Percentiles rank a stretch among this genome's conserved stretches.
These are phyloP conservation scores for Gryllus longicercus DNA, from an alignment of 2,888 invertebrate species.

Conservation along the genomic window DNA sequence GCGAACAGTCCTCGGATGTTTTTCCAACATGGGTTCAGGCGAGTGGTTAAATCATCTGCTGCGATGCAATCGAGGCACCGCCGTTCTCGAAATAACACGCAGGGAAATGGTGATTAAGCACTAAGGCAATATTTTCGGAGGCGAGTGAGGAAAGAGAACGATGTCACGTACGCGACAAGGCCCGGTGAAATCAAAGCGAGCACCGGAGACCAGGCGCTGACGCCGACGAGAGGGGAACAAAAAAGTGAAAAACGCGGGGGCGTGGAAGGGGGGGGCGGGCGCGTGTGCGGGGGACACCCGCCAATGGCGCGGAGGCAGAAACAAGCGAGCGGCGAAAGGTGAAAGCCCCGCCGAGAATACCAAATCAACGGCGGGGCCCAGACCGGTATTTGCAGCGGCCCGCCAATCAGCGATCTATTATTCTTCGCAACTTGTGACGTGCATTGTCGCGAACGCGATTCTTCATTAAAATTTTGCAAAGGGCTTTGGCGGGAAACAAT, in stretches of 20 bases:
- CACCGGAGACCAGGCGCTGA: background rate
- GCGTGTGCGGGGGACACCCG: background rate
- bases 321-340: background rate
- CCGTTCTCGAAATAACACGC: background rate
- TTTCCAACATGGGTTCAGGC: too few relatives aligned
- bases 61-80: background rate
- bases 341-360: constrained; percentile 2
- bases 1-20: too few relatives aligned
- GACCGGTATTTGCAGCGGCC: background rate
- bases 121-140: constrained; percentile 5
- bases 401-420: constrained; percentile 17
- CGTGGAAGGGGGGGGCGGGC: background rate
- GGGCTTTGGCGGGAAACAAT: constrained; percentile 17
- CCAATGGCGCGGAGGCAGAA: background rate
- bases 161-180: too few relatives aligned
- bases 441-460: constrained; percentile 17
- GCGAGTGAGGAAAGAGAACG: background rate
- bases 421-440: constrained; percentile 1
- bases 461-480: constrained; percentile 17
- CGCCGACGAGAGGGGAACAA: background rate
- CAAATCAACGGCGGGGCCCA: background rate
- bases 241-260: background rate
- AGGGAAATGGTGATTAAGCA: constrained; percentile 4
- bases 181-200: too few relatives aligned
- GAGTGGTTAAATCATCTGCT: background rate